phyloP scores from a whole-genome alignment of 1,140 invertebrate genomes.

The Trichogramma pretiosum region DNA sequence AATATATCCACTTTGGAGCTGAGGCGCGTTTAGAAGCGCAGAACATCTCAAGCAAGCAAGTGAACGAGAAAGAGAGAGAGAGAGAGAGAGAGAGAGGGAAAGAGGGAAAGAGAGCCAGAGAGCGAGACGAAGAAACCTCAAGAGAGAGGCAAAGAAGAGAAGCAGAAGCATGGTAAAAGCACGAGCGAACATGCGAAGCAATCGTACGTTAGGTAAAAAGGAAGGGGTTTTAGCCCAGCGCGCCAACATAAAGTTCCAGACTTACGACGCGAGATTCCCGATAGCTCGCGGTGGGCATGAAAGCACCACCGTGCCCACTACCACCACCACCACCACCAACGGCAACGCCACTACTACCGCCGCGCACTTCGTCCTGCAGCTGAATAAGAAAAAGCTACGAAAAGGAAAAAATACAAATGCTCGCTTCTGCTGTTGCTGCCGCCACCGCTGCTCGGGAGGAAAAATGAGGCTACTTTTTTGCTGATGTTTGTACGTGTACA shows the following conservation, averaged over 20 bases:
- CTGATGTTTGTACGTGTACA: too few species aligned
- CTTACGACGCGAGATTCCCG: slow-evolving; percentile 47
- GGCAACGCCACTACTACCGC: too few species aligned
- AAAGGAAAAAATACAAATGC: slow-evolving; percentile 32
- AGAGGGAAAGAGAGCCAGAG: too few species aligned
- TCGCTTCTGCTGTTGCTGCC: too few species aligned
- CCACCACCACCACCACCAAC: slow-evolving; percentile 14
- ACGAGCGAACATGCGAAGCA: slow-evolving; percentile 33
- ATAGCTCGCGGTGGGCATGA: slow-evolving; percentile 47
- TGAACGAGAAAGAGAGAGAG: slow-evolving; percentile 7
- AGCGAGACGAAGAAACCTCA: background rate
- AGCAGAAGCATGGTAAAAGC: too few species aligned
- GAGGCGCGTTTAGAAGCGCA: too few species aligned
- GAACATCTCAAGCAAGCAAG: slow-evolving; percentile 43
- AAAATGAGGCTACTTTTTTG: slow-evolving; percentile 13
- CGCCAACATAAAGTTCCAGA: slow-evolving; percentile 47
- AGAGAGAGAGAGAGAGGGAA: too few species aligned
- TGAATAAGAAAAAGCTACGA: slow-evolving; percentile 16
- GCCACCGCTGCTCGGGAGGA: slow-evolving; percentile 19
- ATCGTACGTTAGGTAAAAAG: slow-evolving; percentile 45
- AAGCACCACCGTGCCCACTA: slow-evolving; percentile 29
- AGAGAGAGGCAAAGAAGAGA: background rate
- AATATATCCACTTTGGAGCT: slow-evolving; percentile 18
- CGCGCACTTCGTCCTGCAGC: background rate
- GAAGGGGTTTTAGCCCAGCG: slow-evolving; percentile 34